Evolutionary conservation across 2,113 vertebrate genomes (phyloP).

Genomic region (Dunckerocampus dactyliophorus): DNA sequence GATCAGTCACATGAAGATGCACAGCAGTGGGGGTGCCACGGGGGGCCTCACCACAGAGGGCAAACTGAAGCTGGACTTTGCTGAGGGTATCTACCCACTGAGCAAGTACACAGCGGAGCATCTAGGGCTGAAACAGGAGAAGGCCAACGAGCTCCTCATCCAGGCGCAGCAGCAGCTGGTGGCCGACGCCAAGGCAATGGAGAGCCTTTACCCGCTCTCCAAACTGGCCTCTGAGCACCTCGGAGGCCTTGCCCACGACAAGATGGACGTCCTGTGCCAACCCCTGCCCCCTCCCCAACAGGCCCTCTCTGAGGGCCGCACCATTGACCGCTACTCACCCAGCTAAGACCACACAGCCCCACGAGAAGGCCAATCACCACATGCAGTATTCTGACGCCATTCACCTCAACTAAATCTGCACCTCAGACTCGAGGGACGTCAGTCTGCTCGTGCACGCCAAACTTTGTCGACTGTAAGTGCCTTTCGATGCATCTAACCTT

Average conservation of each 20-base stretch:
- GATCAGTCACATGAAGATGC: conserved; percentile 99
- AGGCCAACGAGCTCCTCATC: conserved; percentile 85
- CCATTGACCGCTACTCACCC: conserved; percentile 91
- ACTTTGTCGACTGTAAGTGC: conserved; percentile 67
- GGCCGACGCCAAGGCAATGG: conserved; percentile 88
- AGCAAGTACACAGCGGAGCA: conserved; percentile 91
- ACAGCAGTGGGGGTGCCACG: conserved; percentile 76
- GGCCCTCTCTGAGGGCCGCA: conserved; percentile 77
- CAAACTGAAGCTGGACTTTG: conserved; percentile 90
- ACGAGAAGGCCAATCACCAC: conserved; percentile 40
- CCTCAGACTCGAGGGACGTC: conserved; percentile 65
- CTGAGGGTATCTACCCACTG: conserved; percentile 90
- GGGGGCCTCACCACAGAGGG: conserved; percentile 75
- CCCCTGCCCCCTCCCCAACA: conserved; percentile 72
- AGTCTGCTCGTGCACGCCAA: conserved; percentile 59
- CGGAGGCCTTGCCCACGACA: conserved; percentile 84
- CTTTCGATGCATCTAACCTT: conserved; percentile 66
- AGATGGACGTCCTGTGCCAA: conserved; percentile 85
- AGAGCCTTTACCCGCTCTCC: conserved; percentile 91
- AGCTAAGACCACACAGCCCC: conserved; percentile 71
- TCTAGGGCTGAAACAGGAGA: conserved; percentile 92
- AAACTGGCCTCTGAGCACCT: conserved; percentile 91
- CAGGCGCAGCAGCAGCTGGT: conserved; percentile 89
- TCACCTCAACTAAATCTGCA: conserved; percentile 72
- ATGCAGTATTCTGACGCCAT: conserved; percentile 71